phyloP scores from a whole-genome alignment of 2,113 vertebrate species.

The Antidorcas marsupialis region DNA sequence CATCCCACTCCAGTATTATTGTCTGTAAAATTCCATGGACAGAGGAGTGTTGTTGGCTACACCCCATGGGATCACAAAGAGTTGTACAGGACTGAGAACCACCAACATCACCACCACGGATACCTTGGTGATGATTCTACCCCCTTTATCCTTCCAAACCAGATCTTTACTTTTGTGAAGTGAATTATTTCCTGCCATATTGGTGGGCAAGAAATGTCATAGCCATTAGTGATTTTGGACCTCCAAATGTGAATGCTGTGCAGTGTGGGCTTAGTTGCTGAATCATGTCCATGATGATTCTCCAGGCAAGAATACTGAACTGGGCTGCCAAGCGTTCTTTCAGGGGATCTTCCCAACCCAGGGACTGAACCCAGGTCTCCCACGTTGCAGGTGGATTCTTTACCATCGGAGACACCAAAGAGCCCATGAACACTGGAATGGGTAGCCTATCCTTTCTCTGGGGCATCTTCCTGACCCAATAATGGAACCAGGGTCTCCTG shows the following conservation, averaged over 20 bases:
- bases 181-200: not conserved
- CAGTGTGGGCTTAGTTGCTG: not conserved
- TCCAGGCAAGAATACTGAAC: not conserved
- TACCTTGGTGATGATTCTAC: not conserved
- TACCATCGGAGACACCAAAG: not conserved
- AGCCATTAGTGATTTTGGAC: not conserved
- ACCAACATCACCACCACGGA: not conserved
- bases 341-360: not conserved
- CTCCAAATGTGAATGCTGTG: not conserved
- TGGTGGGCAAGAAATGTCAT: not conserved
- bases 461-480: not conserved
- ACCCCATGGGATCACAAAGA: not conserved
- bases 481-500: rapidly evolving
- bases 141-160: not conserved
- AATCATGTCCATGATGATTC: not conserved
- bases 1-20: not conserved
- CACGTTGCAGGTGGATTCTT: not conserved
- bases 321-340: not conserved
- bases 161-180: not conserved
- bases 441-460: not conserved
- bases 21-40: not conserved
- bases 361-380: not conserved
- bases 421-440: not conserved
- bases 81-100: not conserved
- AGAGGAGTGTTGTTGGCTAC: not conserved